These are phyloP conservation scores for Atherinomorus stipes DNA, from an alignment of 2,113 vertebrate species.

Conservation along the genomic window DNA sequence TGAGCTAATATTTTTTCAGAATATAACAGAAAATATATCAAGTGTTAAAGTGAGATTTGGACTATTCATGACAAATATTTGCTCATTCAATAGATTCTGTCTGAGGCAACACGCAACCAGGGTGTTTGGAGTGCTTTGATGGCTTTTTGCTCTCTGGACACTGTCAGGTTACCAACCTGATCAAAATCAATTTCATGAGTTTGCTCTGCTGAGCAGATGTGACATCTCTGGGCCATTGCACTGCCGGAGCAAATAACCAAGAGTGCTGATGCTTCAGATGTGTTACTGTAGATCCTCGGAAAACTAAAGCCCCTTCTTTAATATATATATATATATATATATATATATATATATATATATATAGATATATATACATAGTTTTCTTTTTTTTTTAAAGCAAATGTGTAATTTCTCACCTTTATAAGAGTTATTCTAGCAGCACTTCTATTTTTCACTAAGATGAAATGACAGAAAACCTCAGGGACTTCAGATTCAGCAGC, in stretches of 20 bases:
- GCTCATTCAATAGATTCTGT: no score
- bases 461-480: no score
- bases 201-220: slow-evolving; percentile 46
- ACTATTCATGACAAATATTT: no score
- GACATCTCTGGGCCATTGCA: slow-evolving; percentile 34
- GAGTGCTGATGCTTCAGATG: slow-evolving; percentile 8
- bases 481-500: slow-evolving; percentile 7
- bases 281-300: not conserved
- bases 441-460: slow-evolving; percentile 1
- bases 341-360: no score
- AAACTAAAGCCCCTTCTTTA: not conserved
- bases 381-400: no score
- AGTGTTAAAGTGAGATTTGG: no score
- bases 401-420: not conserved
- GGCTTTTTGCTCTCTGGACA: not conserved
- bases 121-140: not conserved
- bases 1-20: no score
- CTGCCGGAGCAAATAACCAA: slow-evolving; percentile 20
- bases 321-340: no score
- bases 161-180: slow-evolving; percentile 24
- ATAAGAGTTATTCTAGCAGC: not conserved
- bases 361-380: no score
- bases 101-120: no score
- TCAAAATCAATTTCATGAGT: slow-evolving; percentile 50
- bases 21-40: no score